These are phyloP conservation scores for Epinephelus malabaricus DNA, from an alignment of 2,797 vertebrate genomes.

Conservation along the genomic window DNA sequence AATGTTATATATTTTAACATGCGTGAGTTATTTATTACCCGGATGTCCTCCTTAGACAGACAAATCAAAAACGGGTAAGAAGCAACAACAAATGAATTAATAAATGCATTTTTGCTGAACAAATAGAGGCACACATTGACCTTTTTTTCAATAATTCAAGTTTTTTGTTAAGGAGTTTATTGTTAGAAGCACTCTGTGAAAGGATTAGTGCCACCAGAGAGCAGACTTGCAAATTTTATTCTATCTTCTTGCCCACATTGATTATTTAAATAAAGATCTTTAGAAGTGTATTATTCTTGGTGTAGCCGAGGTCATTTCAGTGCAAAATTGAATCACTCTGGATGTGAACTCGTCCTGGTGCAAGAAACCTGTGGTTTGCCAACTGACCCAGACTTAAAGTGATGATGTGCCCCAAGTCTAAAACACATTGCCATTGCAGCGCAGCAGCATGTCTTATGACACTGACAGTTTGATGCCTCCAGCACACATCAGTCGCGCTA, in stretches of 20 bases:
- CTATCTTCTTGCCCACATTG: neutral
- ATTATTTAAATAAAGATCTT: neutral
- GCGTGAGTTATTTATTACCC: neutral
- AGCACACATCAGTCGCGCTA: slow-evolving; percentile 1
- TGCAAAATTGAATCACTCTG: neutral
- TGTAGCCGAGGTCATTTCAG: neutral
- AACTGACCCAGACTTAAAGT: slow-evolving; percentile 37
- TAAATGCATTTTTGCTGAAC: neutral
- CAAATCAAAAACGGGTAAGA: neutral
- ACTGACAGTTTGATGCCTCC: slow-evolving; percentile 10
- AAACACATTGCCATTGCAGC: slow-evolving; percentile 16
- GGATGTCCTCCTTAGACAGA: neutral
- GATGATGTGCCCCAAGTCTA: slow-evolving; percentile 18
- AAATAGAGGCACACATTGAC: neutral
- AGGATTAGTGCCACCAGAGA: neutral
- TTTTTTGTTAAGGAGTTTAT: neutral
- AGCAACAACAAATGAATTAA: neutral
- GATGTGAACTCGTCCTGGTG: neutral
- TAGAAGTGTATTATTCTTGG: neutral
- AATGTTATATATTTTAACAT: too few species aligned
- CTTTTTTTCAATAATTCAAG: neutral
- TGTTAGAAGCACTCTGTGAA: neutral
- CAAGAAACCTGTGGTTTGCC: slow-evolving; percentile 9
- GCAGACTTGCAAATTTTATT: neutral
- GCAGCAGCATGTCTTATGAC: slow-evolving; percentile 12